Evolutionary conservation across 2,113 vertebrate genomes (phyloP).

Genomic region (Bothrops jararaca): DNA sequence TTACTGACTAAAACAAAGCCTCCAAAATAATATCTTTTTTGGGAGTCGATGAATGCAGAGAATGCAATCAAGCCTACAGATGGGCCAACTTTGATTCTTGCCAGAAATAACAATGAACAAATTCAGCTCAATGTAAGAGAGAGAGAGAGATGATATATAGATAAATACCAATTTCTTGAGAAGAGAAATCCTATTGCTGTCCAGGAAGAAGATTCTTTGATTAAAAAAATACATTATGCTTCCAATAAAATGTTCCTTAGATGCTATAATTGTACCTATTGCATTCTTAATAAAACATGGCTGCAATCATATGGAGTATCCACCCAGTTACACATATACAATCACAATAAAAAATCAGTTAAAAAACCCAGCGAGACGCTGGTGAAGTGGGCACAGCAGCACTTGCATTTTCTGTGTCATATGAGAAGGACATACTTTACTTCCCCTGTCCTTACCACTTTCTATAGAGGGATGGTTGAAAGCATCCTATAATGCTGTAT

Average conservation of each 20-base stretch:
- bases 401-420: no score
- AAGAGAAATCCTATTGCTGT: constrained; percentile 7
- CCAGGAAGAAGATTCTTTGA: neutral
- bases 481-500: no score
- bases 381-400: no score
- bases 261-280: neutral
- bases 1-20: constrained; percentile 6
- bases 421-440: neutral
- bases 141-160: neutral
- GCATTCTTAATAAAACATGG: neutral
- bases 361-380: neutral
- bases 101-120: neutral
- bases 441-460: neutral
- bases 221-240: neutral
- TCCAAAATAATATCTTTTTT: constrained; percentile 3
- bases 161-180: neutral
- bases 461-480: neutral
- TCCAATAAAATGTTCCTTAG: neutral
- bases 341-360: neutral
- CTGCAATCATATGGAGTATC: neutral
- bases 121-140: neutral
- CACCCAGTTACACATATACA: neutral
- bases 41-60: neutral
- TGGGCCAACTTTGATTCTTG: neutral
- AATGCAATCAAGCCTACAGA: constrained; percentile 4